phyloP scores from a whole-genome alignment of 2,797 vertebrate genomes.

The Chromobotia macracanthus region DNA sequence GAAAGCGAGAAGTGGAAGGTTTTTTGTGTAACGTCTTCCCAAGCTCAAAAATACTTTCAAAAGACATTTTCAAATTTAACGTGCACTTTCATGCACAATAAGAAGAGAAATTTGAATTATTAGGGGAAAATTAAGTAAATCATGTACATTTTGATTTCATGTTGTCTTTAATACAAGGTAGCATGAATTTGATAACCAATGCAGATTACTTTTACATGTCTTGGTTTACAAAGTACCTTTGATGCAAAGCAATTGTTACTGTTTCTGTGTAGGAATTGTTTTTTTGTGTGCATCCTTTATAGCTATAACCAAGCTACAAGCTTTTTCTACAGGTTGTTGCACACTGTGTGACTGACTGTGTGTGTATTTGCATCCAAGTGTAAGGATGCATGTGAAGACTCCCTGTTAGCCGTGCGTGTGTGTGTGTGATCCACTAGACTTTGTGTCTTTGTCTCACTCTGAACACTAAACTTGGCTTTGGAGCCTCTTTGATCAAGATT shows the following conservation, averaged over 20 bases:
- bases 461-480: no score
- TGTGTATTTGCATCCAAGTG: conserved; percentile 14
- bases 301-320: no score
- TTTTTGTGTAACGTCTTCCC: not conserved
- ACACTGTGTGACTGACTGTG: not conserved
- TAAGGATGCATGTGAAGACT: no score
- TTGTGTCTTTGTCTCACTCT: not conserved
- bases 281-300: no score
- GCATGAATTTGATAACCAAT: conserved; percentile 4
- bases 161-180: conserved; percentile 14
- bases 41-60: no score
- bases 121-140: not conserved
- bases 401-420: no score
- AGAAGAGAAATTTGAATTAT: no score
- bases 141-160: conserved; percentile 27
- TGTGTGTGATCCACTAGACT: not conserved
- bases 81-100: no score
- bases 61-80: no score
- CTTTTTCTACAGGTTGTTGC: conserved; percentile 14
- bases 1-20: not conserved
- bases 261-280: not conserved
- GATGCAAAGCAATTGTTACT: not conserved
- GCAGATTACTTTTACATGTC: not conserved
- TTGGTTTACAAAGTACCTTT: not conserved
- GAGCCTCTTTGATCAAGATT: not conserved